Percentiles rank a stretch among this genome's conserved stretches.
Evolutionary conservation across 2,113 vertebrate species (phyloP).

Genomic region (Leucopsar rothschildi): DNA sequence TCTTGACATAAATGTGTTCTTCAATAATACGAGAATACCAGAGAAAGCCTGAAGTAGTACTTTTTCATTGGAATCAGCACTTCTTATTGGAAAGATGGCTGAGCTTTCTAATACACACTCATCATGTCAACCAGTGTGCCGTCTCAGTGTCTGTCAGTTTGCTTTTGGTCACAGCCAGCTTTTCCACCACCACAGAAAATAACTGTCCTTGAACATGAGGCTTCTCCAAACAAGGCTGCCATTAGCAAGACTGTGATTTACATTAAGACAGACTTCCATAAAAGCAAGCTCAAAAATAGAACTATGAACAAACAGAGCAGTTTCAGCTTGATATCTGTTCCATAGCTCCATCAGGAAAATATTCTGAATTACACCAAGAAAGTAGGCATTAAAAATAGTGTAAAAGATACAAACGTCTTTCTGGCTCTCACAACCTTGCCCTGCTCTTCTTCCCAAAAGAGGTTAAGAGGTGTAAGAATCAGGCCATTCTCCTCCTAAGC

Average conservation of each 20-base stretch:
- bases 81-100: slow-evolving; percentile 48
- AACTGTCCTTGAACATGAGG: background rate
- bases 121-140: background rate
- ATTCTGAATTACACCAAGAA: background rate
- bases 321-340: background rate
- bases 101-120: slow-evolving; percentile 36
- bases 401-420: background rate
- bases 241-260: slow-evolving; percentile 23
- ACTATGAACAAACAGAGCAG: background rate
- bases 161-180: background rate
- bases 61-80: slow-evolving; percentile 63
- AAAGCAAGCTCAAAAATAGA: slow-evolving; percentile 38
- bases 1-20: slow-evolving; percentile 58
- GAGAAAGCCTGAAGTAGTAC: slow-evolving; percentile 37
- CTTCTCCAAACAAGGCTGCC: slow-evolving; percentile 9
- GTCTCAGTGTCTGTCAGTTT: background rate
- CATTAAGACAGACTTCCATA: slow-evolving; percentile 14
- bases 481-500: slow-evolving; percentile 44
- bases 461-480: slow-evolving; percentile 37
- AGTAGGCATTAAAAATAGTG: background rate
- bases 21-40: slow-evolving; percentile 35
- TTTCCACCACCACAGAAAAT: slow-evolving; percentile 1
- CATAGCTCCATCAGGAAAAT: background rate
- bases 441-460: slow-evolving; percentile 26
- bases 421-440: background rate